Evolutionary conservation across 2,797 vertebrate genomes (phyloP), one percentile per base, ranked within the genome.

Genomic region (Sebastes cheni): DNA sequence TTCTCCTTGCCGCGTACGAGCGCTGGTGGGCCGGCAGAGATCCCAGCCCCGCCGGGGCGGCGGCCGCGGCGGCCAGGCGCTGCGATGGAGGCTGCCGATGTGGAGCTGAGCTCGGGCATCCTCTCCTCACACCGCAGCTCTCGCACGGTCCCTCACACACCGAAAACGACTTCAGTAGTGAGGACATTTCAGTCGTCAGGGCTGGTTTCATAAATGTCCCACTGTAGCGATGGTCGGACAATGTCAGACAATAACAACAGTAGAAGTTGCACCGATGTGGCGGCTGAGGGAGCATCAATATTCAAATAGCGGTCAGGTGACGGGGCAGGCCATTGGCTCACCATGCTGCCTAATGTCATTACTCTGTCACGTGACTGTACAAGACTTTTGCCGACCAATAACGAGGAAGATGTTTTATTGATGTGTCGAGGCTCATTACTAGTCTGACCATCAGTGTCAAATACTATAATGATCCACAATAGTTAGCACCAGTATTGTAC

Each of bases 131-230:
- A 9, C 84, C 67, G 81, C 84, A 32, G 85, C 91, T 93, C 83
- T 87, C 91, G 62, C 95, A 95, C 60, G 92, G 93, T 2, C 93
- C 93, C 25, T 95, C 95, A 12, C 90, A 81, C 58, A 96, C 93
- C 16, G 93, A 93, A 65, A 96, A 96, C 52, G 94, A 95, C 86
- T 94, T 93, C 68, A 92, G 85, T 60, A 96, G 75, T 6, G 96
- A 96, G 59, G 95, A 96, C 96, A 97, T 97, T 2, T 54, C 27
- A 50, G 14, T 42, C 8, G 71, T 34, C 23, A 0, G 27, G 11
- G 3, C 8, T 18, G 46, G 2, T 23, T 16, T 1, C 2, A n/a
- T 6, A 25, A 65, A 72, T 54, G 3, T 58, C 0, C 32, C 30
- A 1, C 42, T 12, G 65, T 39, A 39, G 36, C 11, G 67, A 58